Evolutionary conservation across 2,888 invertebrate species (phyloP).

Genomic region (Gastrophysa polygoni): DNA sequence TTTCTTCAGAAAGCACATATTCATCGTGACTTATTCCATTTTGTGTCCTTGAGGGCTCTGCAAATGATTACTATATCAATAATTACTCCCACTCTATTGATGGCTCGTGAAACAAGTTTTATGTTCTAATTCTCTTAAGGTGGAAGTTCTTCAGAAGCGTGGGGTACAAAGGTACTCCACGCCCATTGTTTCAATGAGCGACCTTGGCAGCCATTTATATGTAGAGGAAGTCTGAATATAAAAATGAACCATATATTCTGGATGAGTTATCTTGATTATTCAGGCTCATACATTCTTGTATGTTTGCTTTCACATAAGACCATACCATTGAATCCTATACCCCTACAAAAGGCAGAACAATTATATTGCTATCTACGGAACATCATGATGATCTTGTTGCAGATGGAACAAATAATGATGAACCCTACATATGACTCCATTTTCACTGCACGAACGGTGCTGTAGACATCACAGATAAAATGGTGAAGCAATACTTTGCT

Average conservation of each 20-base stretch:
- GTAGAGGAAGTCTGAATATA: background rate
- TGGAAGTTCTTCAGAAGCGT: too few relatives aligned
- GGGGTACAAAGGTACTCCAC: too few relatives aligned
- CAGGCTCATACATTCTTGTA: slow-evolving; percentile 1
- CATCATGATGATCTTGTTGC: slow-evolving; percentile 21
- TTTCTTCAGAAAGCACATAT: too few relatives aligned
- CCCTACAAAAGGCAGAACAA: slow-evolving; percentile 15
- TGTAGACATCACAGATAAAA: slow-evolving; percentile 19
- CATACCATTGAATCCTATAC: slow-evolving; percentile 18
- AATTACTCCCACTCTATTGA: too few relatives aligned
- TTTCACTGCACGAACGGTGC: slow-evolving; percentile 13
- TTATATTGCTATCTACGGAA: slow-evolving; percentile 18
- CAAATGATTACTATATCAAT: too few relatives aligned
- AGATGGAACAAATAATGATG: slow-evolving; percentile 5
- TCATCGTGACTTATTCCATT: too few relatives aligned
- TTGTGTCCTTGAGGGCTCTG: too few relatives aligned
- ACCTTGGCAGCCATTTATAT: background rate
- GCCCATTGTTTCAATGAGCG: too few relatives aligned
- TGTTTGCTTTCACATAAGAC: slow-evolving; percentile 17
- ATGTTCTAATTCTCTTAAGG: too few relatives aligned
- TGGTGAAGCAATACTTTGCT: slow-evolving; percentile 8
- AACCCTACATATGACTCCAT: slow-evolving; percentile 1
- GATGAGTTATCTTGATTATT: slow-evolving; percentile 18
- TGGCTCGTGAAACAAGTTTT: too few relatives aligned
- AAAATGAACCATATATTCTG: slow-evolving; percentile 5